phyloP scores from a whole-genome alignment of 2,888 invertebrate species.

The Papilio protenor region DNA sequence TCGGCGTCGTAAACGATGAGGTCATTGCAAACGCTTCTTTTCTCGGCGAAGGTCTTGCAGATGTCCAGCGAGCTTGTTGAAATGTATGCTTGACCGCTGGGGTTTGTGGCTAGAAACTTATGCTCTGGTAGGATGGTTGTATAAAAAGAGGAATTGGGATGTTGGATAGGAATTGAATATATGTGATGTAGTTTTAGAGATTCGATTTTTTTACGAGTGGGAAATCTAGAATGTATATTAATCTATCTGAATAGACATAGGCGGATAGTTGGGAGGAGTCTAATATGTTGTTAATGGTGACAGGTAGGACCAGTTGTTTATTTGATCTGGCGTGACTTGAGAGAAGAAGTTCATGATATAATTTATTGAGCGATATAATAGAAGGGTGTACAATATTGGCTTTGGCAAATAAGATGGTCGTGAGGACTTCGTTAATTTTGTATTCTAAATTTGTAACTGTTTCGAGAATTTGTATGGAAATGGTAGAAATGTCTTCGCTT shows the following conservation, averaged over 20 bases:
- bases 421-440: not conserved
- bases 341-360: conserved; percentile 2
- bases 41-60: not conserved
- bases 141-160: not conserved
- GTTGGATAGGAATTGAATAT: not conserved
- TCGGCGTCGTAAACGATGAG: not conserved
- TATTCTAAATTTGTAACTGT: not conserved
- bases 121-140: conserved; percentile 4
- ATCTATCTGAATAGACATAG: not conserved
- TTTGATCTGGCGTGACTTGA: not conserved
- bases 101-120: not conserved
- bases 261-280: not conserved
- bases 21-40: conserved; percentile 2
- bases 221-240: not conserved
- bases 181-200: not conserved
- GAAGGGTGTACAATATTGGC: not conserved
- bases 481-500: not conserved
- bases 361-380: not conserved
- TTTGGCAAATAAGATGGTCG: not conserved
- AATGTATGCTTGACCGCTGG: not conserved
- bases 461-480: not conserved
- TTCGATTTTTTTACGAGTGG: not conserved
- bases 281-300: not conserved
- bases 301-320: not conserved
- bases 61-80: not conserved